These are phyloP conservation scores for Harmothoe impar DNA, from an alignment of 2,888 invertebrate species.

Conservation along the genomic window DNA sequence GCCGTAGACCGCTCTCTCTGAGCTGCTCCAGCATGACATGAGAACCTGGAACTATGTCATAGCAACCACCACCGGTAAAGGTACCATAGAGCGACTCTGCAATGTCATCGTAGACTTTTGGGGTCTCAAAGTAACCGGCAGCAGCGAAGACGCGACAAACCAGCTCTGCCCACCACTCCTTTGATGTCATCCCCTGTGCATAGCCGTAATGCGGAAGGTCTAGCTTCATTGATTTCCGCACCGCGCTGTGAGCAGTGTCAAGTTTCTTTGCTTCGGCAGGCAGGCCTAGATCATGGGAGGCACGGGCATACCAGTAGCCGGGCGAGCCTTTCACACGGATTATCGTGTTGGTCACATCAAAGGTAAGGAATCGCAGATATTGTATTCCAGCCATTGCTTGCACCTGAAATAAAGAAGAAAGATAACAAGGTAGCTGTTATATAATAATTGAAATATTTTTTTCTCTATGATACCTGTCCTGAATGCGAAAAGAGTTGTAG, in stretches of 20 bases:
- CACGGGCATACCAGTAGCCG: slow-evolving; percentile 89
- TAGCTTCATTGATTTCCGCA: slow-evolving; percentile 87
- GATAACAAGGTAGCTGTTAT: no score
- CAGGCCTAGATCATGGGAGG: slow-evolving; percentile 89
- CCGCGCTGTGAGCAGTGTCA: slow-evolving; percentile 87
- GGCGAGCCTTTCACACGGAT: slow-evolving; percentile 88
- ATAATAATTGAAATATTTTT: no score
- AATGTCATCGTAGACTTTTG: slow-evolving; percentile 85
- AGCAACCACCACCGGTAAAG: slow-evolving; percentile 5
- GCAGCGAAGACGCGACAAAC: slow-evolving; percentile 87
- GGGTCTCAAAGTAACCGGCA: slow-evolving; percentile 73
- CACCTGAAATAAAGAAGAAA: neutral
- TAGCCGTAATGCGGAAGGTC: slow-evolving; percentile 92
- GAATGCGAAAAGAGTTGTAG: no score
- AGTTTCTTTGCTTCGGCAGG: slow-evolving; percentile 85
- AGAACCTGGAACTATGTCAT: slow-evolving; percentile 19
- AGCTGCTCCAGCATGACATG: slow-evolving; percentile 21
- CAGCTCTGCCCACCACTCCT: slow-evolving; percentile 92
- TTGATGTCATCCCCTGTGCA: slow-evolving; percentile 88
- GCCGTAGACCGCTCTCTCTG: slow-evolving; percentile 70
- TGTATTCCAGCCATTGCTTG: slow-evolving; percentile 66
- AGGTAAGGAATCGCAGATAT: slow-evolving; percentile 87
- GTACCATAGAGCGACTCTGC: slow-evolving; percentile 81
- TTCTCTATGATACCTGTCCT: no score
- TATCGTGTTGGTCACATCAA: slow-evolving; percentile 94